Conservation (phyloP, 2,113 vertebrate species). For the Indicator indicator region DNA sequence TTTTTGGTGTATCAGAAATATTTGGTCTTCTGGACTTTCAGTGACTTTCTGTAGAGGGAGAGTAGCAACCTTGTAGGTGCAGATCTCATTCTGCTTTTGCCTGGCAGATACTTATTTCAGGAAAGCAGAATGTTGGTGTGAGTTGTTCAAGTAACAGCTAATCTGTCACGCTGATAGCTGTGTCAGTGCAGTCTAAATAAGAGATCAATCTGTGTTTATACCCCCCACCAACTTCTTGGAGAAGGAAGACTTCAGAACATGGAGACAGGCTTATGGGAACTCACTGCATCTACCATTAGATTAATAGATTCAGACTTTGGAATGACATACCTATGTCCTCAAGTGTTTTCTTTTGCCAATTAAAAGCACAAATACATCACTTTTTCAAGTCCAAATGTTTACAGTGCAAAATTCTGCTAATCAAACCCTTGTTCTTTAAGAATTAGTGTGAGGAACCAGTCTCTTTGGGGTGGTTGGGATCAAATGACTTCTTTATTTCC, state of each 20-base stretch:
- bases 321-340: not conserved
- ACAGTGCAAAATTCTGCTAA: not conserved
- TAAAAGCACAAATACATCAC: not conserved
- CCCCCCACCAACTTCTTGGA: not conserved
- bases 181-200: not conserved
- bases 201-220: not conserved
- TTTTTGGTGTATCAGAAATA: not conserved
- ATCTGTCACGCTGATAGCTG: not conserved
- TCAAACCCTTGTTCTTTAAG: not conserved
- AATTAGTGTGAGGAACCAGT: not conserved
- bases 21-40: not conserved
- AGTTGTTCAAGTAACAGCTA: not conserved
- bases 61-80: not conserved
- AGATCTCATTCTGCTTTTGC: not conserved
- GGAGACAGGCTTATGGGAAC: not conserved
- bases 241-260: not conserved
- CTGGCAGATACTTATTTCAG: not conserved
- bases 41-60: not conserved
- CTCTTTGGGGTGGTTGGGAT: not conserved
- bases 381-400: not conserved
- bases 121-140: not conserved
- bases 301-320: not conserved
- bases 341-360: not conserved
- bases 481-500: not conserved
- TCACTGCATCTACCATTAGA: not conserved